A percentile compares a stretch with the other conserved stretches of the same genome.
These are phyloP conservation scores for Palythoa heliodiscus DNA, from an alignment of 92 coral and sea anemone genomes.

Conservation along the genomic window DNA sequence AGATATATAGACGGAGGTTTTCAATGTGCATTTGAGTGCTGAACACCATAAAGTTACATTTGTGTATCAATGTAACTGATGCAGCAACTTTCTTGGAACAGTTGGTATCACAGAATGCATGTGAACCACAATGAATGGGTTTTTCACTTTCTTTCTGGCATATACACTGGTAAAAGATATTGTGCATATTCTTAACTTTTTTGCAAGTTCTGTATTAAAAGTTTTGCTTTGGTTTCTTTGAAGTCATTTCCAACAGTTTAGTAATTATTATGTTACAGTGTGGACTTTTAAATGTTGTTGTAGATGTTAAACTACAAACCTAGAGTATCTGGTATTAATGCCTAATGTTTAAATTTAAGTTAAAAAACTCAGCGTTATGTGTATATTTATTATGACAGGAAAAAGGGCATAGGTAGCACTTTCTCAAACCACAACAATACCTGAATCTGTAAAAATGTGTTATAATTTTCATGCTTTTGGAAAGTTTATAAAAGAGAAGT, in stretches of 20 bases:
- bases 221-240: not conserved
- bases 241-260: not conserved
- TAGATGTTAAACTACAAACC: not conserved
- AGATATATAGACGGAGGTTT: slow-evolving; percentile 16
- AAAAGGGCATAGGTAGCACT: no score
- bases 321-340: not conserved
- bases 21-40: not conserved
- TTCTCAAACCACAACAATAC: no score
- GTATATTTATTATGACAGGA: not conserved
- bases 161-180: slow-evolving; percentile 6
- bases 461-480: no score
- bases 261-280: not conserved
- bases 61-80: not conserved
- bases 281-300: not conserved
- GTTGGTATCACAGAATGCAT: not conserved
- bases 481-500: no score
- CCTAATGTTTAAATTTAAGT: no score
- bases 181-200: not conserved
- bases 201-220: not conserved
- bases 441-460: no score
- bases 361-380: not conserved
- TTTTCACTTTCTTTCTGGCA: slow-evolving; percentile 36
- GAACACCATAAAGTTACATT: not conserved
- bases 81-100: slow-evolving; percentile 7
- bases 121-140: slow-evolving; percentile 30